phyloP scores from a whole-genome alignment of 2,888 invertebrate genomes.

The Nephrotoma guestfalica region DNA sequence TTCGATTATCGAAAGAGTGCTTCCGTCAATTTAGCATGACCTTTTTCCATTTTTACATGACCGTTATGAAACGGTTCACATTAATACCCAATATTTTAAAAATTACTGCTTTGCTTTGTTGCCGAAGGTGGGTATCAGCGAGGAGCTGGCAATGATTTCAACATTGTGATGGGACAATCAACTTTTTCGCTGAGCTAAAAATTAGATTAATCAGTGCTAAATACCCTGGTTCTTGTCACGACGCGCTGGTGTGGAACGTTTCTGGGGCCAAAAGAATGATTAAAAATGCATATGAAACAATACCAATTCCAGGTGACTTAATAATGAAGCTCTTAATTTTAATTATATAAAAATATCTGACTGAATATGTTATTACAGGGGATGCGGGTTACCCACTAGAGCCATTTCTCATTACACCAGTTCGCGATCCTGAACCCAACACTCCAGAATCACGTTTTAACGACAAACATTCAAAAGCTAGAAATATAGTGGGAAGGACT shows the following conservation, averaged over 20 bases:
- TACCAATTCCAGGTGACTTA: no score
- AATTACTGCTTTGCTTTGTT: no score
- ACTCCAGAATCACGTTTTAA: neutral
- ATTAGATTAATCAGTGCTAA: neutral
- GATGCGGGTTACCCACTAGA: neutral
- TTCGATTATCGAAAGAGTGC: neutral
- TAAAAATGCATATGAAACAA: neutral
- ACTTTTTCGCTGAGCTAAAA: neutral
- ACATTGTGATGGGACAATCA: no score
- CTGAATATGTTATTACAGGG: neutral
- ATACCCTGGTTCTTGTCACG: neutral
- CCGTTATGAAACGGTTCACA: neutral
- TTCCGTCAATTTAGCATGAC: no score
- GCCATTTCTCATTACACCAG: neutral
- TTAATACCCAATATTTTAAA: no score
- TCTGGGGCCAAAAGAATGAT: neutral
- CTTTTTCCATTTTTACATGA: neutral
- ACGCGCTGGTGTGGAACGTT: neutral
- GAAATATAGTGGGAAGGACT: neutral
- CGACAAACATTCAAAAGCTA: neutral
- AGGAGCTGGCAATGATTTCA: no score
- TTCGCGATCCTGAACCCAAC: neutral
- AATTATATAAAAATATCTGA: neutral
- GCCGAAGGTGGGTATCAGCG: no score
- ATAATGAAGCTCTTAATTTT: neutral